These are phyloP conservation scores for Rhagoletis zephyria DNA, from an alignment of 1,140 invertebrate genomes.

Conservation along the genomic window DNA sequence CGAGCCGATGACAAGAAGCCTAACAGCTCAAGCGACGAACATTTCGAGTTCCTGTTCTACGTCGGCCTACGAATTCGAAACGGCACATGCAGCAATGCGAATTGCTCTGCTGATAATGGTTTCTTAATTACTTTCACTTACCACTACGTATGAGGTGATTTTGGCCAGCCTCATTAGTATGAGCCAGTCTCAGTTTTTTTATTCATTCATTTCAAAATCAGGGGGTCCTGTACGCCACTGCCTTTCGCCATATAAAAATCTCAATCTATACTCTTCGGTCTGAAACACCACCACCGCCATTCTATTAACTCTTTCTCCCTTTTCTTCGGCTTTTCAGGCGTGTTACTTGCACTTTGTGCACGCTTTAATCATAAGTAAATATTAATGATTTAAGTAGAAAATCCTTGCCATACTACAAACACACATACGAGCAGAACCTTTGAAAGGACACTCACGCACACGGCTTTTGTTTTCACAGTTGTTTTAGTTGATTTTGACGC, in stretches of 20 bases:
- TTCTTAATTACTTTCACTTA: no score
- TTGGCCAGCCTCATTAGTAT: no score
- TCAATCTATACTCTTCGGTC: neutral
- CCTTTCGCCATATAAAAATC: neutral
- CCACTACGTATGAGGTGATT: no score
- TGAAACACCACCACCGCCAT: neutral
- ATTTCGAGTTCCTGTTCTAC: no score
- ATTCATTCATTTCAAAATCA: no score
- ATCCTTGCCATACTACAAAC: neutral
- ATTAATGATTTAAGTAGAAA: constrained; percentile 52
- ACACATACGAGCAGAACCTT: neutral
- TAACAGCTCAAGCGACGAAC: no score
- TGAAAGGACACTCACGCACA: constrained; percentile 40
- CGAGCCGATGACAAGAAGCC: no score
- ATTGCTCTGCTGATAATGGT: no score
- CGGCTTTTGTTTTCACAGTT: constrained; percentile 35
- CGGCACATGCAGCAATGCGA: no score
- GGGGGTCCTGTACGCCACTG: neutral
- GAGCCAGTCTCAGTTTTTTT: no score
- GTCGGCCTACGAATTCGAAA: no score
- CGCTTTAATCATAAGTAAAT: constrained; percentile 48
- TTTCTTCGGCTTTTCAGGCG: neutral
- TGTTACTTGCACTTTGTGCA: constrained; percentile 24
- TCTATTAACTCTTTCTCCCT: neutral
- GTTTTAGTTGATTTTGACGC: neutral